A percentile compares a stretch with the other conserved stretches of the same genome.
phyloP scores from a whole-genome alignment of 2,888 invertebrate species.

The Exephanes ischioxanthus region DNA sequence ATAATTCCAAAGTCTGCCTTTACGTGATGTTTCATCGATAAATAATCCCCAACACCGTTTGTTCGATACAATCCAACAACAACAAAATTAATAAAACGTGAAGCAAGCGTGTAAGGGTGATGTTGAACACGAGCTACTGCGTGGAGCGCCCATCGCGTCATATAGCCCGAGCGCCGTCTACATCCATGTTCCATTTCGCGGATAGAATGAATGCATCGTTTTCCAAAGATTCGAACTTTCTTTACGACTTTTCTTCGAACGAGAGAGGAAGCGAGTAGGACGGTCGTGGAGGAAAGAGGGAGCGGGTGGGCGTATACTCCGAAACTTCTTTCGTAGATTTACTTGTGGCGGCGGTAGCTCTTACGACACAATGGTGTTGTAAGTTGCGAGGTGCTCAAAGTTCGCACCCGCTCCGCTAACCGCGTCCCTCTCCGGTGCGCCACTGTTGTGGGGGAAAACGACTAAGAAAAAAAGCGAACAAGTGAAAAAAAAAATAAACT shows the following conservation, averaged over 20 bases:
- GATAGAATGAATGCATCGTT: constrained; percentile 60
- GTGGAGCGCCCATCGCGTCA: background rate
- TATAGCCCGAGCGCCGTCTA: constrained; percentile 18
- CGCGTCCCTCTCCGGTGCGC: constrained; percentile 10
- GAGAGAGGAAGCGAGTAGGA: background rate
- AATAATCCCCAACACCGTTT: no score
- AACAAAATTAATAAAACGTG: background rate
- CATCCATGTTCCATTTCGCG: constrained; percentile 3
- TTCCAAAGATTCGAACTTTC: constrained; percentile 60
- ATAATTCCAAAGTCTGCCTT: no score
- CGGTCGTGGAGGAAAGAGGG: background rate
- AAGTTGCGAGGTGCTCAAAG: constrained; percentile 44
- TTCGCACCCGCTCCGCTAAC: constrained; percentile 25
- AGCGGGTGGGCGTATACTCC: background rate
- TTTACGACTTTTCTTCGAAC: constrained; percentile 54
- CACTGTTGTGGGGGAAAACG: constrained; percentile 8
- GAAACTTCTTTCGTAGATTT: constrained; percentile 62
- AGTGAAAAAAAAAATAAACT: no score
- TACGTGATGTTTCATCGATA: no score
- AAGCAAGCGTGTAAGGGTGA: background rate
- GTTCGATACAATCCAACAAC: no score
- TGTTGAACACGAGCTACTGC: constrained; percentile 5
- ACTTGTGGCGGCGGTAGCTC: constrained; percentile 44
- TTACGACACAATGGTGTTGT: constrained; percentile 34
- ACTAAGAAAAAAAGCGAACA: constrained; percentile 4